phyloP scores from a whole-genome alignment of 2,888 invertebrate species.

The Oligia fasciuncula region DNA sequence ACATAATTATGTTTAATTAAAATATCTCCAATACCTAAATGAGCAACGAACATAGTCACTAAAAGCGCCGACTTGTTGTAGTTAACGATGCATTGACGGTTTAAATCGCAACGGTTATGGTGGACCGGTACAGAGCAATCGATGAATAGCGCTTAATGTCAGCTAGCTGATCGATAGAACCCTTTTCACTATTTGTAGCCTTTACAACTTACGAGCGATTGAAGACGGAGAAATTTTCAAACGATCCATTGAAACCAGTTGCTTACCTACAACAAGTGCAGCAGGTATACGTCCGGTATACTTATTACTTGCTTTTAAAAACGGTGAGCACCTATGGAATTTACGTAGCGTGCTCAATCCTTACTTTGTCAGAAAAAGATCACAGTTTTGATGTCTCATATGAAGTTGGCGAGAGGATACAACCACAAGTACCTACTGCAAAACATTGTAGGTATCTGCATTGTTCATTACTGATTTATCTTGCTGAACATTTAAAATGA shows the following conservation, averaged over 20 bases:
- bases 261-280: not conserved
- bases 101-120: conserved; percentile 38
- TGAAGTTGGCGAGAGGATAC: not conserved
- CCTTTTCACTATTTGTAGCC: conserved; percentile 56
- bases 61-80: conserved; percentile 40
- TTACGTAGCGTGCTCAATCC: not conserved
- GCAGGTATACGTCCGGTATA: not conserved
- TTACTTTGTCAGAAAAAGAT: not conserved
- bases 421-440: not conserved
- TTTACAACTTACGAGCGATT: conserved; percentile 48
- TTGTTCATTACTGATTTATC: not conserved
- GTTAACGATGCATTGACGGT: conserved; percentile 56
- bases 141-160: conserved; percentile 63
- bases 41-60: not conserved
- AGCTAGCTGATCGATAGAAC: conserved; percentile 52
- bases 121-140: conserved; percentile 41
- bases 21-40: not conserved
- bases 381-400: not conserved
- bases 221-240: conserved; percentile 38
- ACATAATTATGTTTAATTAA: not conserved
- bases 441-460: not conserved
- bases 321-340: not conserved
- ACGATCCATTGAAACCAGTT: conserved; percentile 20
- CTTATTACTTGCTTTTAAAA: not conserved
- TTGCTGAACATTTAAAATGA: not conserved